phyloP scores from a whole-genome alignment of 2,113 vertebrate genomes.

The Thalassoma bifasciatum region DNA sequence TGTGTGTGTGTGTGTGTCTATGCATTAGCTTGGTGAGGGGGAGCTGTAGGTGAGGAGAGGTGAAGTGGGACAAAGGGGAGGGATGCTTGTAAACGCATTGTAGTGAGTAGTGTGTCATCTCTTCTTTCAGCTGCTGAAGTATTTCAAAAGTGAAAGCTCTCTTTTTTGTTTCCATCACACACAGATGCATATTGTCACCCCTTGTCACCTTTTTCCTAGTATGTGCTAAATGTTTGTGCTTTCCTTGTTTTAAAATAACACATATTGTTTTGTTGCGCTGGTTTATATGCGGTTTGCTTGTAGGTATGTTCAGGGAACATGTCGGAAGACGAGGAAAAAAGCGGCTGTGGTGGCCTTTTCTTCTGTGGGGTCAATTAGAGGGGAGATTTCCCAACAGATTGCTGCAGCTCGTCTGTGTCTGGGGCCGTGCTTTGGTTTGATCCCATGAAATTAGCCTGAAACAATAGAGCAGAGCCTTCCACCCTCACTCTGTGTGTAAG shows the following conservation, averaged over 20 bases:
- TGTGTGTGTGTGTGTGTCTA: constrained; percentile 13
- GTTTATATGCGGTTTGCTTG: neutral
- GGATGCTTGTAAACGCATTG: constrained; percentile 33
- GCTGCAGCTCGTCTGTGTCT: constrained; percentile 67
- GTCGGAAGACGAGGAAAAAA: constrained; percentile 39
- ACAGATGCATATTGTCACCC: constrained; percentile 5
- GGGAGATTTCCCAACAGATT: constrained; percentile 75
- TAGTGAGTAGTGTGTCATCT: constrained; percentile 41
- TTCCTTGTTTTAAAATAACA: constrained; percentile 24
- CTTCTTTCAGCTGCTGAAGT: constrained; percentile 49
- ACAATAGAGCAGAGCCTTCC: constrained; percentile 61
- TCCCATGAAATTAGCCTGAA: constrained; percentile 75
- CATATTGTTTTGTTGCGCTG: no score
- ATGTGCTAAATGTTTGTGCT: constrained; percentile 18
- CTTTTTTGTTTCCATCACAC: constrained; percentile 16
- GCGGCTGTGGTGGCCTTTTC: constrained; percentile 57
- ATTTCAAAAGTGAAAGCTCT: constrained; percentile 8
- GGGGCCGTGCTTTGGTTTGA: constrained; percentile 71
- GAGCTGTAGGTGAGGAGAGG: constrained; percentile 59
- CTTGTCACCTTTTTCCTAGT: constrained; percentile 14
- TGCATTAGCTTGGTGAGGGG: no score
- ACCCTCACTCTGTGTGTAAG: constrained; percentile 31
- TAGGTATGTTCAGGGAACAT: constrained; percentile 43
- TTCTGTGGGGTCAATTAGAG: constrained; percentile 69
- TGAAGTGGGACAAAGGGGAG: constrained; percentile 51